Base-by-base conservation (phyloP, 2,113 vertebrate genomes). In the Chaetura pelagica region DNA sequence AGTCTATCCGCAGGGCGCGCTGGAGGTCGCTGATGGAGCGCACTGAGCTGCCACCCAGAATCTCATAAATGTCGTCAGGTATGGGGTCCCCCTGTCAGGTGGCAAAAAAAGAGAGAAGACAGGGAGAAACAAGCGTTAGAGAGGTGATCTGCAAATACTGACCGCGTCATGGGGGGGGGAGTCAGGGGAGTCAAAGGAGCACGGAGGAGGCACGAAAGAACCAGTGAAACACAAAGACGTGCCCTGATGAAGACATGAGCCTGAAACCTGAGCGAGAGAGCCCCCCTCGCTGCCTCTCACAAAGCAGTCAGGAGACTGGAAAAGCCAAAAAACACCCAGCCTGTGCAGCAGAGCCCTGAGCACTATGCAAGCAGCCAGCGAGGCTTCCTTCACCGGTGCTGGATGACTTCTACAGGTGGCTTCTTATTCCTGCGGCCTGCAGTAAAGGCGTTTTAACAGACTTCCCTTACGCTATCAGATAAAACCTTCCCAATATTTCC, bases 21-120 rank as follows among this genome's bases (percentile, higher is more conserved):
- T 98, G 98, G 93, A 99, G 98, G 96, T 99, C 99, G 17, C 98
- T 98, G 72, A 99, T 98, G 84, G 99, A 99, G 79, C 98, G 98
- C 97, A 99, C 98, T 7, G 99, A 98, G 87, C 98, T 98, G 96
- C 97, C 98, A 91, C 98, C 98, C 97, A 99, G 98, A 96, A 99
- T 97, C 96, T 99, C 97, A 75, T 99, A 98, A 96, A 99, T 98
- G 76, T 99, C 99, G 93, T 97, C 97, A 0, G 99, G 99, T 95
- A 99, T 98, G 78, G 98, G 98, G 76, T 99, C 99, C 74, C 98
- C 98, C 99, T 99, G 98, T 57, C 85, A 94, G 87, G 64, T 9
- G 84, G 97, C 66, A 97, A 69, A 94, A 48, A 49, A 58, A 82
- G 35, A 82, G 35, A 88, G 71, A 83, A 95, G 48, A 72, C 72